phyloP scores from a whole-genome alignment of 2,888 invertebrate genomes.

The Coenonympha glycerion region DNA sequence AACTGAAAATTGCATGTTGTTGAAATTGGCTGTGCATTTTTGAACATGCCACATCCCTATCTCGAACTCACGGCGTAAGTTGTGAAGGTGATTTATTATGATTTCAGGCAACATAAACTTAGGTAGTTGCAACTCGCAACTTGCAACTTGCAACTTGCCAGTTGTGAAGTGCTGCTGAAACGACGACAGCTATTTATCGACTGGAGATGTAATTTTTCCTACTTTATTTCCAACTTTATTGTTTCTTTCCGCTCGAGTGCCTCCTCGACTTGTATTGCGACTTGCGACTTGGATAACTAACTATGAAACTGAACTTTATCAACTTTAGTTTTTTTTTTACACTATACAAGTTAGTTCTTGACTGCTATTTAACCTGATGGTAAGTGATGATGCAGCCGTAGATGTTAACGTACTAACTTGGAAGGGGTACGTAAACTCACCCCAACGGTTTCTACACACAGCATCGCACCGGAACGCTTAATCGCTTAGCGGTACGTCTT shows the following conservation, averaged over 20 bases:
- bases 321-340: too few relatives aligned
- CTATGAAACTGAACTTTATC: neutral
- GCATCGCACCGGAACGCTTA: too few relatives aligned
- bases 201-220: slow-evolving; percentile 19
- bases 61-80: slow-evolving; percentile 10
- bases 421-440: too few relatives aligned
- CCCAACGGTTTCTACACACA: too few relatives aligned
- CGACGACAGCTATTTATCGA: slow-evolving; percentile 26
- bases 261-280: neutral
- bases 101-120: slow-evolving; percentile 20
- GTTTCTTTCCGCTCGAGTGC: slow-evolving; percentile 1
- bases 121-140: too few relatives aligned
- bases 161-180: slow-evolving; percentile 16
- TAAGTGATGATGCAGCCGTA: too few relatives aligned
- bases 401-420: too few relatives aligned
- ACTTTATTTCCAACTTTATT: slow-evolving; percentile 16
- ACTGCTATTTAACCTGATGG: neutral
- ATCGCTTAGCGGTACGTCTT: too few relatives aligned
- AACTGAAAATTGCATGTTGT: too few relatives aligned
- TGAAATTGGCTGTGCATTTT: too few relatives aligned
- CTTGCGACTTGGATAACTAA: neutral
- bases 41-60: neutral
- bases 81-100: slow-evolving; percentile 28
- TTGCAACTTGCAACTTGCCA: slow-evolving; percentile 13
- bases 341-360: too few relatives aligned